phyloP scores from a whole-genome alignment of 2,797 vertebrate genomes.

The Phyllotis vaccarum region DNA sequence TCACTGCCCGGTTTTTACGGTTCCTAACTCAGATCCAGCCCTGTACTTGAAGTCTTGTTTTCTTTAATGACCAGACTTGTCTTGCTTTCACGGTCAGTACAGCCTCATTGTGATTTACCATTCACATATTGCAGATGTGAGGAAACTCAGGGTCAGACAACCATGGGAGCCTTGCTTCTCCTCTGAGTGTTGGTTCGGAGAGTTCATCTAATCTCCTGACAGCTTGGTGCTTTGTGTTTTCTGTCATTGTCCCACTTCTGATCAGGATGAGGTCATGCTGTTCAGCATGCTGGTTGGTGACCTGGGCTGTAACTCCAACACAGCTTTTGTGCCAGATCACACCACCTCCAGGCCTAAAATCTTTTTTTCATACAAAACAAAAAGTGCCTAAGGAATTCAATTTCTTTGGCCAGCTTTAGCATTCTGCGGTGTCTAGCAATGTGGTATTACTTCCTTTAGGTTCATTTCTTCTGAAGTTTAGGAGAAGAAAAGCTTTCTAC shows the following conservation, averaged over 20 bases:
- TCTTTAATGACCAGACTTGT: neutral
- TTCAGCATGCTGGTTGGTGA: neutral
- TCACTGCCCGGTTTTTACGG: neutral
- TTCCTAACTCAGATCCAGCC: neutral
- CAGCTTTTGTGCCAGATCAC: neutral
- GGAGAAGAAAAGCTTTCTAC: neutral
- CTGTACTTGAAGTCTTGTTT: neutral
- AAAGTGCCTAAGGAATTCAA: neutral
- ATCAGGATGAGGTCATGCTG: neutral
- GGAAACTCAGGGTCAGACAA: slow-evolving; percentile 16
- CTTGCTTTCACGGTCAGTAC: neutral
- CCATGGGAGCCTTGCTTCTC: neutral
- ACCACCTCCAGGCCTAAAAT: neutral
- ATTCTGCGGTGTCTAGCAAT: neutral
- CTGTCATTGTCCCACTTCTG: neutral
- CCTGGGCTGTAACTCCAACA: neutral
- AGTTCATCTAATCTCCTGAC: neutral
- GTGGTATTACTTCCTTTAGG: neutral
- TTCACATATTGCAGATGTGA: neutral
- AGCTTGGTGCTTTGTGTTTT: slow-evolving; percentile 2
- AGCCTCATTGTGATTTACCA: neutral
- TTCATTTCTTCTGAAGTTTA: neutral
- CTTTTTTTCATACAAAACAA: neutral
- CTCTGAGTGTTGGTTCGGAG: neutral
- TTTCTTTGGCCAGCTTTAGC: slow-evolving; percentile 7